These are phyloP conservation scores for Sebastes itinus DNA, from an alignment of 2,797 vertebrate species.

Conservation along the genomic window DNA sequence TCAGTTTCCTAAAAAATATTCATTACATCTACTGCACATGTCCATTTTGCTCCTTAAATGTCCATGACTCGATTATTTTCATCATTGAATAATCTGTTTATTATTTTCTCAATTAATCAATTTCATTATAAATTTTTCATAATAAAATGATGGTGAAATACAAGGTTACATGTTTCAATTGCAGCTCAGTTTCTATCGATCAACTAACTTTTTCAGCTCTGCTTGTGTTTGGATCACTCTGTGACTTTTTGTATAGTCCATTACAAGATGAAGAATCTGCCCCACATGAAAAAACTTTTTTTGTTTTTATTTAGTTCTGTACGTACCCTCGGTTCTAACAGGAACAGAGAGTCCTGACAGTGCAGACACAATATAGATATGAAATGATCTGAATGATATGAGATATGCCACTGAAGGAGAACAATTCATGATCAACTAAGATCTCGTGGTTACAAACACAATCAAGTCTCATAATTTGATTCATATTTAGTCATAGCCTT, in stretches of 20 bases:
- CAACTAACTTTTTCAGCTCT: not conserved
- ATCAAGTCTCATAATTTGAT: not conserved
- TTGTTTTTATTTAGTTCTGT: not conserved
- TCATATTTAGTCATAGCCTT: not conserved
- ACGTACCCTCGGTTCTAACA: not conserved
- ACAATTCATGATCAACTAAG: not conserved
- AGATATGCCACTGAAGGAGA: not conserved
- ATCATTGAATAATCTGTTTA: not conserved
- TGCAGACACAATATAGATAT: not conserved
- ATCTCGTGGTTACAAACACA: not conserved
- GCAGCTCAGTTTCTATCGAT: not conserved
- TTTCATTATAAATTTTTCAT: accelerated
- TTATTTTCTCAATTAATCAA: not conserved
- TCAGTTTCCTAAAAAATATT: too few relatives aligned
- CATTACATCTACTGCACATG: not conserved
- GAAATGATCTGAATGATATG: not conserved
- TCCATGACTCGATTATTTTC: not conserved
- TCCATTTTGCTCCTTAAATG: not conserved
- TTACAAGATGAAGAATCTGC: not conserved
- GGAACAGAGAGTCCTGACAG: slow-evolving; percentile 2
- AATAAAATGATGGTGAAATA: not conserved
- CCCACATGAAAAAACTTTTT: not conserved
- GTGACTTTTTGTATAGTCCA: not conserved
- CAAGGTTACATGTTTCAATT: not conserved
- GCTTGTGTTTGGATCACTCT: not conserved